Conservation (phyloP, 1,140 invertebrate genomes). For the Elymnias hypermnestra region DNA sequence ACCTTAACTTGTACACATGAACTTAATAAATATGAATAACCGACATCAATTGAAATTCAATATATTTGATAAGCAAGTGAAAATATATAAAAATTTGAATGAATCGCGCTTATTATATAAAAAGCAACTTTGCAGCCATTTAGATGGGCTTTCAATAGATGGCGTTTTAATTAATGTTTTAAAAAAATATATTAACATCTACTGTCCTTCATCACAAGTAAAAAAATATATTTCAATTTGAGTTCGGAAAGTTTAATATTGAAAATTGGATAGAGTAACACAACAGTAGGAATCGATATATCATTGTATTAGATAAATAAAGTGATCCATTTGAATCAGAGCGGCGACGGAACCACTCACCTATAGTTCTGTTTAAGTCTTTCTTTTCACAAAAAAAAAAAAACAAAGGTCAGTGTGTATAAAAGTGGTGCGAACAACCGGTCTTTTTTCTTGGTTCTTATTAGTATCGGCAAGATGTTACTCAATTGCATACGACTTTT, state of each 20-base stretch:
- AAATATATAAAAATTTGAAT: too few species aligned
- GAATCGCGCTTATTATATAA: too few species aligned
- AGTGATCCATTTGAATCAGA: background rate
- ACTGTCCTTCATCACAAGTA: background rate
- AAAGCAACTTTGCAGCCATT: too few species aligned
- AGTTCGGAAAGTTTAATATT: too few species aligned
- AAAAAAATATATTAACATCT: background rate
- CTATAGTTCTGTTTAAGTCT: slow-evolving; percentile 6
- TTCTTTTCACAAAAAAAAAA: slow-evolving; percentile 28
- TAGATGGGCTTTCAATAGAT: too few species aligned
- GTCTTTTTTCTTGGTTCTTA: slow-evolving; percentile 30
- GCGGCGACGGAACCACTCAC: slow-evolving; percentile 5
- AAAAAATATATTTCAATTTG: too few species aligned
- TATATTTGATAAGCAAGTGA: too few species aligned
- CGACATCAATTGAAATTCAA: too few species aligned
- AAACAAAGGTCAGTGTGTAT: slow-evolving; percentile 32
- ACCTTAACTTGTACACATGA: too few species aligned
- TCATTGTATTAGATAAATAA: background rate
- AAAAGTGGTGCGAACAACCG: slow-evolving; percentile 25
- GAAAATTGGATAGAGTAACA: background rate
- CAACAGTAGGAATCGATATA: background rate
- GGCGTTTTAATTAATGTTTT: too few species aligned
- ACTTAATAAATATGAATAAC: too few species aligned
- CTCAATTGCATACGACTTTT: slow-evolving; percentile 25
- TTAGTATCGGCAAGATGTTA: slow-evolving; percentile 32